Percentiles rank a stretch among this genome's conserved stretches.
These are phyloP conservation scores for Myopa tessellatipennis DNA, from an alignment of 2,888 invertebrate genomes.

Conservation along the genomic window DNA sequence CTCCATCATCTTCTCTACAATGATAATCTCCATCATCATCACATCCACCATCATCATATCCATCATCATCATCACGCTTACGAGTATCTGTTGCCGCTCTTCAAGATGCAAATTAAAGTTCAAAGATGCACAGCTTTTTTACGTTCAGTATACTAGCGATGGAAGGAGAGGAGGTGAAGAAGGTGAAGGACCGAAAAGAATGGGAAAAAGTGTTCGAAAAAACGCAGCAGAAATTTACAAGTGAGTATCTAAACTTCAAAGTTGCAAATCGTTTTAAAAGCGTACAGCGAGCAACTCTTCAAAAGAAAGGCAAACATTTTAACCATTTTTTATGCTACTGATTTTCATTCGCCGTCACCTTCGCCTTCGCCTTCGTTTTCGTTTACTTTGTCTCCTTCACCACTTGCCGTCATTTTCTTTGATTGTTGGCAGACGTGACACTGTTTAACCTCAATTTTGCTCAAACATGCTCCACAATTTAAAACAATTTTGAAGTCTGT, in stretches of 20 bases:
- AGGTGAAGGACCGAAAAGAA: neutral
- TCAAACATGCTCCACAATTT: neutral
- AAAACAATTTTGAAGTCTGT: conserved; percentile 12
- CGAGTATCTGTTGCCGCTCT: neutral
- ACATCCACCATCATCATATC: neutral
- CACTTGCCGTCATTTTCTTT: neutral
- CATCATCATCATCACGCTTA: neutral
- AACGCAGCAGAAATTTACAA: neutral
- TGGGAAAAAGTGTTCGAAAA: neutral
- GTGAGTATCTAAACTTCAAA: neutral
- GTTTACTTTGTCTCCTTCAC: neutral
- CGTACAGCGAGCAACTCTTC: neutral
- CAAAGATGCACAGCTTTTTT: neutral
- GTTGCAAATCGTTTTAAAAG: neutral
- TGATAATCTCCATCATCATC: neutral
- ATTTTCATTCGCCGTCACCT: neutral
- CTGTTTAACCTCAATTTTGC: conserved; percentile 22
- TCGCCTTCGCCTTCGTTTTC: neutral
- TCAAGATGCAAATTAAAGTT: neutral
- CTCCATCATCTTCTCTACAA: too few species aligned
- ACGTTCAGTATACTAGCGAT: too few species aligned
- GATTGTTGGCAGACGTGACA: neutral
- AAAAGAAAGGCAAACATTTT: neutral
- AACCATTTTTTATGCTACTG: neutral
- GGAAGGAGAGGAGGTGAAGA: neutral